Evolutionary conservation across 2,888 invertebrate genomes (phyloP).

Genomic region (Rhingia campestris): DNA sequence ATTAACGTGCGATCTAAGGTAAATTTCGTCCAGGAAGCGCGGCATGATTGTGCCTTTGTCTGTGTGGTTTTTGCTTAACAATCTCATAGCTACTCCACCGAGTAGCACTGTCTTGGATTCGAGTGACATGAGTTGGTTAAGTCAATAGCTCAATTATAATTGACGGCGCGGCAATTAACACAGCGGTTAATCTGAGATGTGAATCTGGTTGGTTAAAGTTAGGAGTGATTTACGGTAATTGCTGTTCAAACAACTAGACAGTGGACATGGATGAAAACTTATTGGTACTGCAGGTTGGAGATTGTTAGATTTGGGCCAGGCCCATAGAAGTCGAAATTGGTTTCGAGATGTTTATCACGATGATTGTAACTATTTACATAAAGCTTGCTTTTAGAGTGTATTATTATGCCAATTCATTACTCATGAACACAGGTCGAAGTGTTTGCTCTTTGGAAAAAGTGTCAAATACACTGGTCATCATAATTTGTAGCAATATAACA

Average conservation of each 20-base stretch:
- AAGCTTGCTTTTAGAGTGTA: too few relatives aligned
- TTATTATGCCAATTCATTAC: too few relatives aligned
- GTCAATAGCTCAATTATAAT: conserved; percentile 54
- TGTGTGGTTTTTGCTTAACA: not conserved
- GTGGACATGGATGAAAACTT: not conserved
- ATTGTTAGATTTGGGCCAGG: not conserved
- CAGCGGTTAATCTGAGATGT: conserved; percentile 28
- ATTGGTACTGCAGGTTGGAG: not conserved
- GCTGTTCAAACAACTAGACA: not conserved
- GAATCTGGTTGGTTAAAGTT: conserved; percentile 28
- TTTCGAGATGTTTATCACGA: too few relatives aligned
- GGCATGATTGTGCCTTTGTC: not conserved
- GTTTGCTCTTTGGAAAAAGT: too few relatives aligned
- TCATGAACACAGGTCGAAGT: too few relatives aligned
- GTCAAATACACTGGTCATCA: too few relatives aligned
- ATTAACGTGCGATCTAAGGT: conserved; percentile 15
- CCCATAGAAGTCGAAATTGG: too few relatives aligned
- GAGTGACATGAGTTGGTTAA: conserved; percentile 42
- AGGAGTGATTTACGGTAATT: conserved; percentile 40
- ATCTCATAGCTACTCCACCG: too few relatives aligned
- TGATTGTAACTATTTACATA: too few relatives aligned
- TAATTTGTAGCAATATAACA: too few relatives aligned
- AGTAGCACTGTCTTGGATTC: not conserved
- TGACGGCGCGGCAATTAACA: conserved; percentile 47
- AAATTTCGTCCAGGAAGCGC: conserved; percentile 33